Evolutionary conservation across 1,140 invertebrate genomes (phyloP), one percentile per base, ranked within the genome.

Genomic region (Drosophila ambigua): DNA sequence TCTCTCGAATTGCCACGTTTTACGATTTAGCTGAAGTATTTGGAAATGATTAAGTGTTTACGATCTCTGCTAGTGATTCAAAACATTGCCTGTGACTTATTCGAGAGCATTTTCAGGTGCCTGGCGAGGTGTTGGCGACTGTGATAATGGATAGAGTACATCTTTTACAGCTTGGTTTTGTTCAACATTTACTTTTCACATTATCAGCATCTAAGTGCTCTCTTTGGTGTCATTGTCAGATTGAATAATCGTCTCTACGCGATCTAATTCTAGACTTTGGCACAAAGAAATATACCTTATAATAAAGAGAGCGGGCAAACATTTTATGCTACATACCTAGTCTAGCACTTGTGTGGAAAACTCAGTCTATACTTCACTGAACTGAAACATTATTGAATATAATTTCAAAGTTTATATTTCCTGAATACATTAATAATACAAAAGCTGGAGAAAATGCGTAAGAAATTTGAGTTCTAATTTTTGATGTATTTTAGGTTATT

Each of bases 171-270:
- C 64, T 43, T 66, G 15, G 5, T 46, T 48, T 58, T 35, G 51
- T 69, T 28, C 11, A 69, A 49, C 69, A 58, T 69, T 69, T 69
- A 28, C 52, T 13, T 5, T 44, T n/a, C 9, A n/a, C 5, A 69
- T 69, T 69, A 69, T 31, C 67, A 69, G 65, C 5, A 16, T 23
- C 39, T 69, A 69, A 69, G 67, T 69, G 67, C 45, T 69, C 52
- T 26, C 58, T 67, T 57, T 55, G 24, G 11, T 16, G 8, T 41
- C 66, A 43, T 69, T 69, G 45, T 69, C 20, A 46, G 26, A 52
- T 69, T 49, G 35, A 69, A 69, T 69, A 68, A 68, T 68, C 66
- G 43, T 24, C 2, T 4, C 23, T 46, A 13, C 20, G 24, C 24
- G 64, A 68, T 48, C 16, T 55, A 69, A 31, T 66, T 55, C 20